Evolutionary conservation across 1,140 invertebrate species (phyloP).

Genomic region (Bactericera cockerelli): DNA sequence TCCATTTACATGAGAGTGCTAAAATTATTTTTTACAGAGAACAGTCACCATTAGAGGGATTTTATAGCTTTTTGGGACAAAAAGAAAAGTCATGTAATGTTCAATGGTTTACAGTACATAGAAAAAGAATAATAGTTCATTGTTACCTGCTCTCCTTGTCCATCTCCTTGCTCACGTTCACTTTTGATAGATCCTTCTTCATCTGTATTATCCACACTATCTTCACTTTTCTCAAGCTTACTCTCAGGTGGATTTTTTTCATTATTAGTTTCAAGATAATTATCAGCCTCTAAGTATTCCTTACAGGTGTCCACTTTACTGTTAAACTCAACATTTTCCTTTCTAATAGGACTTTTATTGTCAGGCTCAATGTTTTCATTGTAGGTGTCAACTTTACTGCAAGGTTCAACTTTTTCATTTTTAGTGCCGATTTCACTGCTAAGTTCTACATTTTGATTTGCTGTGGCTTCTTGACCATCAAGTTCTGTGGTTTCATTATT

Average conservation of each 20-base stretch:
- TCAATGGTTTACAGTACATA: too few relatives aligned
- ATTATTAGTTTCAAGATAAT: too few relatives aligned
- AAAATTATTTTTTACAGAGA: too few relatives aligned
- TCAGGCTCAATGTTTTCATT: background rate
- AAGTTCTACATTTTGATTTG: background rate
- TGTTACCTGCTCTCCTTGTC: slow-evolving; percentile 14
- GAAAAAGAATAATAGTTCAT: too few relatives aligned
- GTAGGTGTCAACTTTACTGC: background rate
- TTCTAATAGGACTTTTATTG: background rate
- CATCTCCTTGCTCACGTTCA: slow-evolving; percentile 18
- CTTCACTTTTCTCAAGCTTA: too few relatives aligned
- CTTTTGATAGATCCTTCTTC: slow-evolving; percentile 13
- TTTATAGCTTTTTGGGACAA: too few relatives aligned
- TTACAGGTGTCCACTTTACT: background rate
- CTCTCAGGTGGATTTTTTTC: background rate
- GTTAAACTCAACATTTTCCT: background rate
- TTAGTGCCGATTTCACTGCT: background rate
- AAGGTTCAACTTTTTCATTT: background rate
- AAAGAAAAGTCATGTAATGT: too few relatives aligned
- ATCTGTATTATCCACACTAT: slow-evolving; percentile 4
- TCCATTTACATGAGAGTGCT: too few relatives aligned
- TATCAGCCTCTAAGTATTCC: too few relatives aligned
- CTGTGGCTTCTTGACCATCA: background rate
- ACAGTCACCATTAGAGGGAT: too few relatives aligned
- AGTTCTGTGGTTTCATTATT: background rate